Evolutionary conservation across 2,113 vertebrate genomes (phyloP).

Genomic region (Neomonachus schauinslandi): DNA sequence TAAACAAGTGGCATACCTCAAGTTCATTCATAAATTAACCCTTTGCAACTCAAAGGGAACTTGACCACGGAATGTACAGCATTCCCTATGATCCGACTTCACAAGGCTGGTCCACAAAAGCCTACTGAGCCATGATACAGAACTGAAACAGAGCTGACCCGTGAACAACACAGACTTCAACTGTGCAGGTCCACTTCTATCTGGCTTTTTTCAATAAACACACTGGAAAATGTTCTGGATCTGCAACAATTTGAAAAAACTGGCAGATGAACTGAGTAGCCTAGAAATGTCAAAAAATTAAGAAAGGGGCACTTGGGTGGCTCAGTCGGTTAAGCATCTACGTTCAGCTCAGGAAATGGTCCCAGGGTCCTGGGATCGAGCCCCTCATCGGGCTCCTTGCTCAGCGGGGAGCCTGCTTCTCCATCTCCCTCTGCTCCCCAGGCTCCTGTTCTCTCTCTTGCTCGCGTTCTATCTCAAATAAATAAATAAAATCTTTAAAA

Average conservation of each 20-base stretch:
- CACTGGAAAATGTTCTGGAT: not conserved
- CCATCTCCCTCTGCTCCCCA: not conserved
- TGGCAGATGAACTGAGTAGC: not conserved
- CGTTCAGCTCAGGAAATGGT: not conserved
- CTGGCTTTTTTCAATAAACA: not conserved
- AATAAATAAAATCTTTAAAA: not conserved
- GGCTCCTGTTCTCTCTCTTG: not conserved
- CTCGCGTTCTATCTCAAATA: not conserved
- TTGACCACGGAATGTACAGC: not conserved
- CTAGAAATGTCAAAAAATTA: not conserved
- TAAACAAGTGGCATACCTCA: not conserved
- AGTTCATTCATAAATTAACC: too few relatives aligned
- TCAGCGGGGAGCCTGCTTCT: not conserved
- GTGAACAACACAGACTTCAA: not conserved
- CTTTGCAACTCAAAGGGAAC: not conserved
- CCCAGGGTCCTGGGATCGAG: not conserved
- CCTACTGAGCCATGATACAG: not conserved
- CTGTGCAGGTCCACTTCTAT: not conserved
- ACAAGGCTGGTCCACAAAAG: not conserved
- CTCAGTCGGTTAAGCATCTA: not conserved
- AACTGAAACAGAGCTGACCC: not conserved
- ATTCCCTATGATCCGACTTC: accelerated
- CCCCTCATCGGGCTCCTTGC: too few relatives aligned
- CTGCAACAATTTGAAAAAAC: not conserved
- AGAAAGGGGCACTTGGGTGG: not conserved